Conservation (phyloP, 1,140 invertebrate species). For the Drosophila sulfurigaster region DNA sequence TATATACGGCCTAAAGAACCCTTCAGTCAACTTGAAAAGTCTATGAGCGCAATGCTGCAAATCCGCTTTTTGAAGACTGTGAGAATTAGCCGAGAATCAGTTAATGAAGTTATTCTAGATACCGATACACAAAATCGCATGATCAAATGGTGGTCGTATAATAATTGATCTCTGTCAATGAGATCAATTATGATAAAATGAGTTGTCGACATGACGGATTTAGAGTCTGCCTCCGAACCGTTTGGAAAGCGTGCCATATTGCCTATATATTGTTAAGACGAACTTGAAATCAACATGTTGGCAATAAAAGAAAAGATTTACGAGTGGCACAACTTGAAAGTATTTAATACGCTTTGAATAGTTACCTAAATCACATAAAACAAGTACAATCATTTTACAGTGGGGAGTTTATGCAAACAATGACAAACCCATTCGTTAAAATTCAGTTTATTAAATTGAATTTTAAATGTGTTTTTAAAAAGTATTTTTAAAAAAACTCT, state of each 20-base stretch:
- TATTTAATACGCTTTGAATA: not conserved
- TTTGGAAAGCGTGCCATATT: constrained; percentile 86
- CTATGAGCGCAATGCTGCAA: constrained; percentile 87
- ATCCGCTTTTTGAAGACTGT: constrained; percentile 87
- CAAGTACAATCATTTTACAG: constrained; percentile 67
- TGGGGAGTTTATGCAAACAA: constrained; percentile 65
- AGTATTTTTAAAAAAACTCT: too few species aligned
- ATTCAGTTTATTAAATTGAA: too few species aligned
- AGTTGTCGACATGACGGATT: constrained; percentile 64
- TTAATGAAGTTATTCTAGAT: constrained; percentile 94
- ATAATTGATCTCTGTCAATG: constrained; percentile 85
- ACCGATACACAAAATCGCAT: constrained; percentile 89
- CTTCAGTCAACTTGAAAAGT: constrained; percentile 91
- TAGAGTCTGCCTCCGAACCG: constrained; percentile 82
- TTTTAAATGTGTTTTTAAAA: too few species aligned
- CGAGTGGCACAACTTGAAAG: constrained; percentile 83
- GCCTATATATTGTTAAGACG: constrained; percentile 86
- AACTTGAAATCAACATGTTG: constrained; percentile 59
- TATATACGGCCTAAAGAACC: constrained; percentile 84
- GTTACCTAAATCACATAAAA: not conserved
- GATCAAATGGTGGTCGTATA: constrained; percentile 90
- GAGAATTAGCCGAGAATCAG: constrained; percentile 89
- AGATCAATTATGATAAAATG: constrained; percentile 82
- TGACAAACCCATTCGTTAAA: too few species aligned
- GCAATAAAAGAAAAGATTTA: constrained; percentile 76